Conservation (phyloP, 53 echinoderm and acorn worm genomes). For the Zoroaster sp. region DNA sequence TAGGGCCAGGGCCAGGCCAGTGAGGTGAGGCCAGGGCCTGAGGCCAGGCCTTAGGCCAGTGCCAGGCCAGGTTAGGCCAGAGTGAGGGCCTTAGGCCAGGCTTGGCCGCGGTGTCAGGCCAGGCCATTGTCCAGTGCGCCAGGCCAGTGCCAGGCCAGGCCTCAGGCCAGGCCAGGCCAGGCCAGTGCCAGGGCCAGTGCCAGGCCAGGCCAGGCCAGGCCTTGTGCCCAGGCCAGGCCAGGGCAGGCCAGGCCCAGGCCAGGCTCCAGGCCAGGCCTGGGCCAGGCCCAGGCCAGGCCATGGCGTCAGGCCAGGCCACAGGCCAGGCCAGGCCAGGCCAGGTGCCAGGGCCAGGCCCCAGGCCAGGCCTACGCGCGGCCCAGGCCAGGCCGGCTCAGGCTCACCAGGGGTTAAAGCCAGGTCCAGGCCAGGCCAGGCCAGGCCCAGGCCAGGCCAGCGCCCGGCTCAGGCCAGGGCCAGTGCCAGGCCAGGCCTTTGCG, state of each 20-base stretch:
- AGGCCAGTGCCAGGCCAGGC: not conserved
- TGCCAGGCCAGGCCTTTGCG: not conserved
- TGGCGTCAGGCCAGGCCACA: not conserved
- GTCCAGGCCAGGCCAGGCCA: constrained; percentile 34
- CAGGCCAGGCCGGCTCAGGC: not conserved
- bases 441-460: not conserved
- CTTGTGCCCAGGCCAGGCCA: not conserved
- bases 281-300: not conserved
- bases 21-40: not conserved
- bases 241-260: not conserved
- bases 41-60: not conserved
- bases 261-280: not conserved
- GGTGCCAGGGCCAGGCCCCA: not conserved
- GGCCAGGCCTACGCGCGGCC: too few species aligned
- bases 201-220: constrained; percentile 35
- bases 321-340: constrained; percentile 23
- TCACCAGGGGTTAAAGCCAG: too few species aligned
- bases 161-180: constrained; percentile 6
- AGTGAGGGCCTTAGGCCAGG: not conserved
- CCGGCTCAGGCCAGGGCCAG: not conserved
- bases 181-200: not conserved
- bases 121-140: not conserved
- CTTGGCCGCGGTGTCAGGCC: not conserved
- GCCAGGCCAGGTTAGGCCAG: constrained; percentile 7
- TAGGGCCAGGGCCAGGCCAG: not conserved